Evolutionary conservation across 2,113 vertebrate species (phyloP), one percentile per base, ranked within the genome.

Genomic region (Dipodomys merriami): DNA sequence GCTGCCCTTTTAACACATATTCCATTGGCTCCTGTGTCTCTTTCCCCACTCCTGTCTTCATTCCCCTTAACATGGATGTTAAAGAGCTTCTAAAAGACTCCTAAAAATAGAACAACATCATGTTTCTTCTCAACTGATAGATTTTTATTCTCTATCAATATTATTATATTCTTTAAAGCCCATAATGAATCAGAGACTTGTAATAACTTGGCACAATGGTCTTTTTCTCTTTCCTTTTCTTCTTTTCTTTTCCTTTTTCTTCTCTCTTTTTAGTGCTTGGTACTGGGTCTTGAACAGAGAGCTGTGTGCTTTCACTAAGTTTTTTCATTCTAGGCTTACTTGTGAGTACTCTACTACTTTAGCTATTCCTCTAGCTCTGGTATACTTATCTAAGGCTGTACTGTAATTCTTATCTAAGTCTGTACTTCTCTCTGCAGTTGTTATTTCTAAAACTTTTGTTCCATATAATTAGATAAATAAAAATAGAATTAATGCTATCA

Each of bases 121-220:
- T 30, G 6, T 65, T 87, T 49, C 27, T 39, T 74, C 15, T 7
- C 72, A 80, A 71, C 19, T 85, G n/a, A 29, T 33, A 77, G 12
- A 46, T 81, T 23, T 12, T 87, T 77, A 18, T 81, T 16, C 46
- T 9, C 19, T 68, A 77, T 30, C 7, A 85, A 44, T 3, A 64
- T 94, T 67, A 85, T 80, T 80, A 11, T 27, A 83, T 20, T 74
- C 87, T 78, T 57, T 62, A 30, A 93, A 64, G 39, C 9, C 15
- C 90, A 18, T 11, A 82, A 16, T 77, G 4, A 88, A 72, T 80
- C 60, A 92, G 49, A 39, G 33, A 83, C 81, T 82, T 79, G 9
- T 35, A 73, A 35, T 82, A 16, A 91, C 8, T 73, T 64, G 19
- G 49, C 12, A 49, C 12, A 49, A 12, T 49, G 9, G 49, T 49